These are phyloP conservation scores for Amphimedon queenslandica DNA, from an alignment of 37 sponge, comb jelly and placozoan species.

Conservation along the genomic window DNA sequence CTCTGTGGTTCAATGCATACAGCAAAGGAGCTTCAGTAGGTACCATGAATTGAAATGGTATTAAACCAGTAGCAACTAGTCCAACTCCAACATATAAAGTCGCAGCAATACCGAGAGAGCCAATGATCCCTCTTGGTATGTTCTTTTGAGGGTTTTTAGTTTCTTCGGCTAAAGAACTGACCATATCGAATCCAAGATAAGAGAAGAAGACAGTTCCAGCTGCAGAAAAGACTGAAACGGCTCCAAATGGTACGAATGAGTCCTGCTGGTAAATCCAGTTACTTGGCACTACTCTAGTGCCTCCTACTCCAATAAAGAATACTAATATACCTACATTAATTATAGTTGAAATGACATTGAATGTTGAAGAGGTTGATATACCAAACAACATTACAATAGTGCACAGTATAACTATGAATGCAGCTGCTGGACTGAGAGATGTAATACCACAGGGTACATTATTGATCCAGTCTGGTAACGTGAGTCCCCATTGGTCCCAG, in stretches of 20 bases:
- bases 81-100: conserved; percentile 7
- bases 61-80: conserved; percentile 18
- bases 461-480: neutral
- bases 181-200: conserved; percentile 27
- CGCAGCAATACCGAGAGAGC: conserved; percentile 14
- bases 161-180: conserved; percentile 25
- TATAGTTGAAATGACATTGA: conserved; percentile 10
- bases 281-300: neutral
- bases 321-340: neutral
- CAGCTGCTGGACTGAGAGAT: conserved; percentile 1
- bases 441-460: neutral
- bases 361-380: conserved; percentile 6
- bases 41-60: neutral
- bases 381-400: conserved; percentile 17
- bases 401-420: neutral
- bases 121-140: conserved; percentile 18
- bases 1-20: neutral
- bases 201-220: conserved; percentile 23
- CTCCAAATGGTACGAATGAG: conserved; percentile 10
- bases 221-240: conserved; percentile 14
- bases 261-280: neutral
- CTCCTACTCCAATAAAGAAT: conserved; percentile 12
- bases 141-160: conserved; percentile 22
- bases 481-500: neutral
- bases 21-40: conserved; percentile 6